Conservation (phyloP, 2,888 invertebrate genomes). For the Petrolisthes cinctipes region DNA sequence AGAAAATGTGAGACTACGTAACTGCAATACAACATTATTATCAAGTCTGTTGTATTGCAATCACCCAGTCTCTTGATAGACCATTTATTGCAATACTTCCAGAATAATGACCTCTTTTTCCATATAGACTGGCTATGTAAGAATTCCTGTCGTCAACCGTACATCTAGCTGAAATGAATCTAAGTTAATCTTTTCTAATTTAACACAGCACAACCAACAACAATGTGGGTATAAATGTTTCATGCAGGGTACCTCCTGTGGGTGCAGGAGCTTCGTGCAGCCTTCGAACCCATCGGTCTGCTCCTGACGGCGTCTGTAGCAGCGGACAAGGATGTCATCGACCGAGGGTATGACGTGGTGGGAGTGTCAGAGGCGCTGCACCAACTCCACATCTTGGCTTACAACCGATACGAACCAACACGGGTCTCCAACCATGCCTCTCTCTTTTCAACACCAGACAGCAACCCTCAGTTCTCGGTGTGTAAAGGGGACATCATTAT, state of each 20-base stretch:
- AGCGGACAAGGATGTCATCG: conserved; percentile 91
- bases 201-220: no score
- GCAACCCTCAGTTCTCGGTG: conserved; percentile 68
- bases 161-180: no score
- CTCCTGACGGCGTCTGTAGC: conserved; percentile 86
- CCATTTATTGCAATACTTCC: no score
- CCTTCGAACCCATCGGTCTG: conserved; percentile 76
- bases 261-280: conserved; percentile 76
- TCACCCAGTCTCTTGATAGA: no score
- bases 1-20: no score
- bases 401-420: conserved; percentile 88
- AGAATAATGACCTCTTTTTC: no score
- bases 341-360: conserved; percentile 82
- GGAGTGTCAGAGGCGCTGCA: conserved; percentile 81
- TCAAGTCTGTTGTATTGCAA: no score
- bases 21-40: no score
- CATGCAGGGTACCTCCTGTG: conserved; percentile 52
- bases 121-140: no score
- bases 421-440: conserved; percentile 91
- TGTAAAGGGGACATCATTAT: neutral
- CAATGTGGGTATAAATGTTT: no score
- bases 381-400: conserved; percentile 92
- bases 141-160: no score
- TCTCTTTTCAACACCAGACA: conserved; percentile 76
- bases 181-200: no score